Base-by-base conservation (phyloP, 2,113 vertebrate genomes). In the Ahaetulla prasina region DNA sequence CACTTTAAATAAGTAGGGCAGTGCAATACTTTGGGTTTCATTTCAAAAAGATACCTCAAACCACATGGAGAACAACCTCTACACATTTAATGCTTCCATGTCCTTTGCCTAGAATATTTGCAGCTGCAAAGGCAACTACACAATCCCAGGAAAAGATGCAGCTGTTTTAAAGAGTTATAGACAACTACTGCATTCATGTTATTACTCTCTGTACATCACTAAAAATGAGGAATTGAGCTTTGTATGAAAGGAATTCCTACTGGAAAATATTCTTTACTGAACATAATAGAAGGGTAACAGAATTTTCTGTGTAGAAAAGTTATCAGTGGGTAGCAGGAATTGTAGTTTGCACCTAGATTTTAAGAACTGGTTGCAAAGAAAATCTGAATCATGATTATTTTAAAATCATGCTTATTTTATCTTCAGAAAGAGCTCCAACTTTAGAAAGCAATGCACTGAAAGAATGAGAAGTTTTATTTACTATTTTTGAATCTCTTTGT, bases 401-500 rank as follows among this genome's bases (percentile, higher is more conserved):
- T 60, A 55, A 55, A 55, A 55, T 22, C 20, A 23, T 23, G 20
- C 20, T 55, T 55, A 55, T 55, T 55, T 7, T 55, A 55, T 55
- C 54, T 55, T 5, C 20, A 88, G 23, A 23, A 86, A 39, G 11
- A 43, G 53, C 91, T 85, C 39, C 20, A 90, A 8, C 8, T 16
- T 86, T 30, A 35, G 35, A 20, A 18, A 49, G 43, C 45, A 85
- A 30, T 88, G 11, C 8, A 27, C 1, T 22, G 45, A 68, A 30
- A 16, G n/a, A 74, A 68, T n/a, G 14, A 35, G 25, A 68, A 90
- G 18, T 30, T 16, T 88, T 95, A 94, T 43, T 80, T 45, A 94
- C 27, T 23, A 80, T n/a, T 89, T 53, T 20, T 92, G 90, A 90
- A 90, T 53, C 35, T 53, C n/a, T 87, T 35, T 53, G 20, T 23